These are phyloP conservation scores for Dysidea cf. avara DNA, from an alignment of 37 sponge, comb jelly and placozoan species.

Conservation along the genomic window DNA sequence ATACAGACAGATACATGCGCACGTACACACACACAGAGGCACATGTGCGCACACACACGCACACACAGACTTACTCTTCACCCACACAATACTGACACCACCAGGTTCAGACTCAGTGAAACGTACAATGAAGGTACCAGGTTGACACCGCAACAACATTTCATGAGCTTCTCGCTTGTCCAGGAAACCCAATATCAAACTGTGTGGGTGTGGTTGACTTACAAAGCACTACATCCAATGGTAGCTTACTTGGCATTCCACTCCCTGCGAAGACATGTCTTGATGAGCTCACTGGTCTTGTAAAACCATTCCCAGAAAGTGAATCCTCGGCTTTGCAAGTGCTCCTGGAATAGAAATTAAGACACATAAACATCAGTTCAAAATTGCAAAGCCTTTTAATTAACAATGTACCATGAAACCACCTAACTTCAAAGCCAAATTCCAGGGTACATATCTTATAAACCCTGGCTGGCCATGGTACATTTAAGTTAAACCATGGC, in stretches of 20 bases:
- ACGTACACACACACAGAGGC: slow-evolving; percentile 29
- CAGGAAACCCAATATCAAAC: slow-evolving; percentile 88
- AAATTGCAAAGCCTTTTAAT: too few species aligned
- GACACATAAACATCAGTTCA: too few species aligned
- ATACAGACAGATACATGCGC: slow-evolving; percentile 26
- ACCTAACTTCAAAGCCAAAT: too few species aligned
- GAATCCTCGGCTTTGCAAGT: slow-evolving; percentile 57
- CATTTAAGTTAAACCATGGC: too few species aligned
- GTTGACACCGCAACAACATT: slow-evolving; percentile 49
- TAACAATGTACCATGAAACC: too few species aligned
- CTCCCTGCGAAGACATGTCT: slow-evolving; percentile 76
- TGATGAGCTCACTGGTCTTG: slow-evolving; percentile 85
- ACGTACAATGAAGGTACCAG: slow-evolving; percentile 85
- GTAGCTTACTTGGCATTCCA: slow-evolving; percentile 76
- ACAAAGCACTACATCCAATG: neutral
- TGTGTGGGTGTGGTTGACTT: slow-evolving; percentile 1
- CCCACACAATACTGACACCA: slow-evolving; percentile 80
- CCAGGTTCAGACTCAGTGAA: slow-evolving; percentile 86
- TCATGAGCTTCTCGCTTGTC: slow-evolving; percentile 81
- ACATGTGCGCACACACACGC: neutral
- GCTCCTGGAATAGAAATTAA: slow-evolving; percentile 47
- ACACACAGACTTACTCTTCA: slow-evolving; percentile 28
- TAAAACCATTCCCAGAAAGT: slow-evolving; percentile 99
- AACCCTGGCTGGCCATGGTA: too few species aligned
- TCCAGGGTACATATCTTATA: too few species aligned